phyloP scores from a whole-genome alignment of 2,797 vertebrate genomes.

The Chelon labrosus region DNA sequence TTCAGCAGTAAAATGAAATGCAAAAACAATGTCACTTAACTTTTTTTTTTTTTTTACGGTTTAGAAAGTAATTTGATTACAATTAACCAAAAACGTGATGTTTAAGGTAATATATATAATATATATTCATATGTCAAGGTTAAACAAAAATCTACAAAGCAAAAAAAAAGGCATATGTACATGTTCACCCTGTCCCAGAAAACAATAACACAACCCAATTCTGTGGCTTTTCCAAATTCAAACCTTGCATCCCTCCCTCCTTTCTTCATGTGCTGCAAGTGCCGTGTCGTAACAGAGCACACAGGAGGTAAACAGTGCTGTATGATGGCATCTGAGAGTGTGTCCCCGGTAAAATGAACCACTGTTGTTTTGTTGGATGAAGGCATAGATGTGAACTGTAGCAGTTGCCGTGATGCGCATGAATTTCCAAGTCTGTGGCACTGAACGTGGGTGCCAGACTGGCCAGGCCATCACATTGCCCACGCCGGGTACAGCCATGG shows the following conservation, averaged over 20 bases:
- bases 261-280: slow-evolving; percentile 51
- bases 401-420: slow-evolving; percentile 76
- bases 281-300: slow-evolving; percentile 74
- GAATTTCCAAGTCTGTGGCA: slow-evolving; percentile 56
- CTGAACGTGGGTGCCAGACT: slow-evolving; percentile 44
- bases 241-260: slow-evolving; percentile 47
- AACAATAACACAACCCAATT: slow-evolving; percentile 55
- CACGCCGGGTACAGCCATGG: slow-evolving; percentile 75
- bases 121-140: slow-evolving; percentile 78
- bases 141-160: slow-evolving; percentile 87
- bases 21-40: slow-evolving; percentile 77
- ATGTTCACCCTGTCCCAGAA: slow-evolving; percentile 82
- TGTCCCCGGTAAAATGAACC: slow-evolving; percentile 53
- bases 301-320: slow-evolving; percentile 79
- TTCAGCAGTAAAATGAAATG: slow-evolving; percentile 88
- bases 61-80: slow-evolving; percentile 87
- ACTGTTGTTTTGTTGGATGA: slow-evolving; percentile 74
- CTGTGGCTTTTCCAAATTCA: slow-evolving; percentile 71
- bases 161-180: slow-evolving; percentile 94
- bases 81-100: slow-evolving; percentile 77
- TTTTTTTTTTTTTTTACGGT: slow-evolving; percentile 73
- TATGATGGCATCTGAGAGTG: slow-evolving; percentile 82
- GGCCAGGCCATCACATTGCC: slow-evolving; percentile 71
- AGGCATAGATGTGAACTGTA: slow-evolving; percentile 75
- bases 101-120: slow-evolving; percentile 73